Base-by-base conservation (phyloP, 2,888 invertebrate genomes). In the Cheilosia soror region DNA sequence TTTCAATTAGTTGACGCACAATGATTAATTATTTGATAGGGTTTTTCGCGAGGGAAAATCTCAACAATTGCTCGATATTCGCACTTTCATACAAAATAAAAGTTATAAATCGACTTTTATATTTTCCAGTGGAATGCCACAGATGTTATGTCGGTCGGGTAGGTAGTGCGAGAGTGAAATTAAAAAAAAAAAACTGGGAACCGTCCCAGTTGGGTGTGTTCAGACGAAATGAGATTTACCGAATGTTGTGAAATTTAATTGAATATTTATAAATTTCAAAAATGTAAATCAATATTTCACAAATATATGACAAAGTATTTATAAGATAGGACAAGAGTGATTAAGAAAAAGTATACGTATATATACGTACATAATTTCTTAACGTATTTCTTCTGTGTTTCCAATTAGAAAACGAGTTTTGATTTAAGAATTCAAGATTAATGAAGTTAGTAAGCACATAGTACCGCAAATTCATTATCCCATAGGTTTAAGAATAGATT, bases 61-160 rank as follows among this genome's bases (percentile, higher is more conserved):
- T 62, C 15, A 53, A 69, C n/a, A 69, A 69, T 55, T 55, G 27
- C 27, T 69, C 63, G 13, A 69, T 68, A 63, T 79, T 84, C 58
- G 69, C 84, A 71, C 75, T 76, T 79, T 79, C 25, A 53, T 65
- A 69, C 40, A 69, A 78, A 68, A 68, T 55, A 77, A 63, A 53
- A 60, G 44, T 62, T 65, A 37, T 37, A 13, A 47, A 69, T 51
- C 47, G 40, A 76, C 37, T 42, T 69, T 42, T 72, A 20, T 65
- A 51, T 63, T 75, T 69, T 55, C 78, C 78, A 78, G 40, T 78
- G 78, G 78, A 78, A 78, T 6, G 13, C 47, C 49, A 51, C 49
- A 79, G 69, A 73, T 79, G 73, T 69, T 75, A 44, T 68, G 37
- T 40, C 9, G 37, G 72, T 80, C 72, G 78, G 78, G 0, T 4